These are phyloP conservation scores for Macropodus opercularis DNA, from an alignment of 2,797 vertebrate species.

Conservation along the genomic window DNA sequence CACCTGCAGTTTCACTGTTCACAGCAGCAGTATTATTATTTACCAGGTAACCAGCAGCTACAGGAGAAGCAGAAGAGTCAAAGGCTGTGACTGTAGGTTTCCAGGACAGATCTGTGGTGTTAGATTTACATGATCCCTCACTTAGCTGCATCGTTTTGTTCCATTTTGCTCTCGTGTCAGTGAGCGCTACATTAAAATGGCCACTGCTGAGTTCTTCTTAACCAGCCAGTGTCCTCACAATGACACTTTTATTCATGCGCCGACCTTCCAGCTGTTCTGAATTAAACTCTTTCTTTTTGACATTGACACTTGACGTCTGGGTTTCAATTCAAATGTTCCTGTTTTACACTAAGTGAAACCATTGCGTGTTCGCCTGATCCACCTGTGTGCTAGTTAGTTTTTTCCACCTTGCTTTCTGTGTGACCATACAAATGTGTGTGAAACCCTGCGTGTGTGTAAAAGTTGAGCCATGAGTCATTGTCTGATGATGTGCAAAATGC, in stretches of 20 bases:
- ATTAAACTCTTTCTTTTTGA: background rate
- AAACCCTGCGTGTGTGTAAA: conserved; percentile 19
- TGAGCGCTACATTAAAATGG: background rate
- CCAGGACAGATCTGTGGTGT: too few species aligned
- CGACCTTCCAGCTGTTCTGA: conserved; percentile 4
- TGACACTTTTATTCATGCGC: background rate
- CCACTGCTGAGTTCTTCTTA: background rate
- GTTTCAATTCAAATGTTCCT: conserved; percentile 21
- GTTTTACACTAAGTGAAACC: conserved; percentile 21
- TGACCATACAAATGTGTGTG: conserved; percentile 11
- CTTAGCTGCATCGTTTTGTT: too few species aligned
- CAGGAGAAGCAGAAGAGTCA: too few species aligned
- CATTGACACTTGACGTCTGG: background rate
- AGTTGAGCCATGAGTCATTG: conserved; percentile 50
- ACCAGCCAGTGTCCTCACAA: background rate
- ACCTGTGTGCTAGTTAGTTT: conserved; percentile 33
- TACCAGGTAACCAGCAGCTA: background rate
- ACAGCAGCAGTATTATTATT: background rate
- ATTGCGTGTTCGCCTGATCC: conserved; percentile 32
- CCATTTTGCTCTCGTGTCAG: background rate
- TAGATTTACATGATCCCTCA: too few species aligned
- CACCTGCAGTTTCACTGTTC: background rate
- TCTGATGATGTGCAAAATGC: conserved; percentile 42
- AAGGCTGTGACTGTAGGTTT: too few species aligned
- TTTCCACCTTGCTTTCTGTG: conserved; percentile 15